phyloP scores from a whole-genome alignment of 2,113 vertebrate genomes.

The Girardinichthys multiradiatus region DNA sequence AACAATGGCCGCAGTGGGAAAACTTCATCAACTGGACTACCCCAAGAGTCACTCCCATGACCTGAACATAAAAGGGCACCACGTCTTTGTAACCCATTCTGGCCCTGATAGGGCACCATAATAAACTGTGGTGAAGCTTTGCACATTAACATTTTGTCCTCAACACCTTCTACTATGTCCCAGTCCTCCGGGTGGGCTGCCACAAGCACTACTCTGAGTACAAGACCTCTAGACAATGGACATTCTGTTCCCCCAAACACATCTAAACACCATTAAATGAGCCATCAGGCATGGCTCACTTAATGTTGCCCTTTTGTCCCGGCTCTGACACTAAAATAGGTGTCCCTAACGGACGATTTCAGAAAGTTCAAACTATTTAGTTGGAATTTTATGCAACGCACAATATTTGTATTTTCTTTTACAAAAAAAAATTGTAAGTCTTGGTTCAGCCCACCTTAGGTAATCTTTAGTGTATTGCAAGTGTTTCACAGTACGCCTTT shows the following conservation, averaged over 20 bases:
- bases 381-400: not conserved
- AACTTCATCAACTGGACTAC: slow-evolving; percentile 15
- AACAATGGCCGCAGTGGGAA: not conserved
- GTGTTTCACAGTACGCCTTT: not conserved
- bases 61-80: slow-evolving; percentile 4
- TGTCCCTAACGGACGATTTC: slow-evolving; percentile 24
- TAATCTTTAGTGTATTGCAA: no score
- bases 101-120: not conserved
- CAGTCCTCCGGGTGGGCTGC: slow-evolving; percentile 4
- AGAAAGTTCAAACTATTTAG: not conserved
- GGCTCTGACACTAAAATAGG: slow-evolving; percentile 43
- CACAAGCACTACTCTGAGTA: slow-evolving; percentile 16
- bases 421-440: no score
- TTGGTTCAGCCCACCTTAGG: no score
- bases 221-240: slow-evolving; percentile 60
- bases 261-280: slow-evolving; percentile 22
- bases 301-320: slow-evolving; percentile 36
- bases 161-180: not conserved
- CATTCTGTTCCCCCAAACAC: slow-evolving; percentile 23
- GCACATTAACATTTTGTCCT: slow-evolving; percentile 12
- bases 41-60: slow-evolving; percentile 3
- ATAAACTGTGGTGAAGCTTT: slow-evolving; percentile 2
- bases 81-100: slow-evolving; percentile 9
- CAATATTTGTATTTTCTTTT: no score
- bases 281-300: slow-evolving; percentile 63